Conservation (phyloP, 2,113 vertebrate genomes). For the Pleuronectes platessa region DNA sequence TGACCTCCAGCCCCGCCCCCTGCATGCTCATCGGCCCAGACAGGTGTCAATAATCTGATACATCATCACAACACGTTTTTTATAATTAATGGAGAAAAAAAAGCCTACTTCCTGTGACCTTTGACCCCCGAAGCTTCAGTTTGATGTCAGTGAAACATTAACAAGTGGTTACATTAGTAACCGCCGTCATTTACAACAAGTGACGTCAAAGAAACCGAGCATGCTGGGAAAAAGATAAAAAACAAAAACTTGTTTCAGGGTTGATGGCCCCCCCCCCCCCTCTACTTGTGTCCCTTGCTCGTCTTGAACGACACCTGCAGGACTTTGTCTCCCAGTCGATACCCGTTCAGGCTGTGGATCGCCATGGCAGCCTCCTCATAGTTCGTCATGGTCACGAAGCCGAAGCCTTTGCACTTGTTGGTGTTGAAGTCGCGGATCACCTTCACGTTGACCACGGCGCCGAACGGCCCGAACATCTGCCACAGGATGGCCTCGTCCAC, state of each 20-base stretch:
- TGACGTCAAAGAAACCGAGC: slow-evolving; percentile 27
- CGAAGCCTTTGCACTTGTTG: slow-evolving; percentile 99
- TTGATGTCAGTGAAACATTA: neutral
- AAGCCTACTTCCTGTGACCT: neutral
- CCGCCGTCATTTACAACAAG: neutral
- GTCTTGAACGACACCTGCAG: slow-evolving; percentile 99
- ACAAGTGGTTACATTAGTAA: neutral
- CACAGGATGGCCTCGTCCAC: slow-evolving; percentile 97
- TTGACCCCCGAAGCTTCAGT: neutral
- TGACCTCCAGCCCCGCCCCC: neutral
- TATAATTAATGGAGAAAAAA: neutral
- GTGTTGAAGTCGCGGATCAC: slow-evolving; percentile 99
- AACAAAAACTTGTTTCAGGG: neutral
- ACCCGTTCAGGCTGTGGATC: slow-evolving; percentile 97
- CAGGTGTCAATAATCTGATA: slow-evolving; percentile 13
- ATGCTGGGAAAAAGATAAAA: slow-evolving; percentile 44
- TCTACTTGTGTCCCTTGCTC: slow-evolving; percentile 97
- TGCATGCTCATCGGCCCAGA: neutral
- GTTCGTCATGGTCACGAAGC: slow-evolving; percentile 99
- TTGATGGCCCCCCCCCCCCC: no score
- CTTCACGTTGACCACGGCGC: slow-evolving; percentile 97
- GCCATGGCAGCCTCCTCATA: slow-evolving; percentile 99
- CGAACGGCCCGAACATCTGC: slow-evolving; percentile 99
- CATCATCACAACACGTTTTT: neutral
- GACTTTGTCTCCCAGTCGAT: slow-evolving; percentile 97